Base-by-base conservation (phyloP, 2,797 vertebrate species). In the Lepilemur septentrionalis region DNA sequence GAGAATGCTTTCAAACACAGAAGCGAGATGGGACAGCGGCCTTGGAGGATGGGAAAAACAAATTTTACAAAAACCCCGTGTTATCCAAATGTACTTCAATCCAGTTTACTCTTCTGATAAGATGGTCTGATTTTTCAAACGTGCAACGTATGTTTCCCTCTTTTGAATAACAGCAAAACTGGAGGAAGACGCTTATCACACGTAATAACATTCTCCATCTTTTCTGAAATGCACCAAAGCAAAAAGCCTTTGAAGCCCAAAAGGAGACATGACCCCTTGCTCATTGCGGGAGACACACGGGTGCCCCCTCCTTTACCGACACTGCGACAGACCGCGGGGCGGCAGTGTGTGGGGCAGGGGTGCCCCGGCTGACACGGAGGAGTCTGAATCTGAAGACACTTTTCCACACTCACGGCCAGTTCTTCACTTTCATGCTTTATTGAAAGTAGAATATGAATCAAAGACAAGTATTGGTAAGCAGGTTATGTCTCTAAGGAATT, bases 381-480 rank as follows among this genome's bases (percentile, higher is more conserved):
- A 83, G 3, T 84, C 32, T 82, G 86, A 59, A 50, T 70, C 65
- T 82, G 84, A 97, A 97, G 97, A 96, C 86, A 95, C 70, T 70
- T 93, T 97, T 90, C 96, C 97, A 97, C 63, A 52, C 93, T 59
- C 67, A 95, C 10, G 72, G 78, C 97, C 93, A 86, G 67, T 97
- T 95, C 97, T 97, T 97, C 72, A 95, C 96, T 98, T 98, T 97
- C 98, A 96, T 96, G 98, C 97, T 95, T 98, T 97, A 96, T 95
- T 95, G 97, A 97, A 95, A 97, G 97, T 55, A 52, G 83, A 89
- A 76, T 89, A 96, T 5, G 91, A 97, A 89, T 96, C 96, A 97
- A 96, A 97, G 97, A 93, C 69, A 70, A 97, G 97, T 90, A 97
- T 38, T 97, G 76, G 95, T 95, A 95, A 97, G 97, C 98, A 98